These are phyloP conservation scores for Pseudachorutes palmiensis DNA, from an alignment of 1,140 invertebrate species.

Conservation along the genomic window DNA sequence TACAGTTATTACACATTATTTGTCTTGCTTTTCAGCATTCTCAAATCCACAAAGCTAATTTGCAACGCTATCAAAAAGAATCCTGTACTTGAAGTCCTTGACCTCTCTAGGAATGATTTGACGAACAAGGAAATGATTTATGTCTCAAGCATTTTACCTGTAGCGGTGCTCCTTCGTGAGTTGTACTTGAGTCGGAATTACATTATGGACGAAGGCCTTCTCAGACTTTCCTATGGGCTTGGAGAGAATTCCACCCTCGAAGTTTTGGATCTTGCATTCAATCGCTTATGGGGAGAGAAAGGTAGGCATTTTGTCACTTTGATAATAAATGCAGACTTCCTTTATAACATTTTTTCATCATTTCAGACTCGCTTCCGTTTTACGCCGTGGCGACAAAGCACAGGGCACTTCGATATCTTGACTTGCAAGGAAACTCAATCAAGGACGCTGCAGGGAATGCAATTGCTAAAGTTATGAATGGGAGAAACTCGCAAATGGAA, in stretches of 20 bases:
- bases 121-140: conserved; percentile 27
- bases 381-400: conserved; percentile 21
- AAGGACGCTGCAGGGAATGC: conserved; percentile 21
- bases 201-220: conserved; percentile 28
- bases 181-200: conserved; percentile 26
- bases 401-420: conserved; percentile 12
- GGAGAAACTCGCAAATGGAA: conserved; percentile 20
- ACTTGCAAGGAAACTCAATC: conserved; percentile 26
- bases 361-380: conserved; percentile 21
- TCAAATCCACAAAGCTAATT: conserved; percentile 16
- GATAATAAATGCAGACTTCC: not conserved
- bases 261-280: conserved; percentile 24
- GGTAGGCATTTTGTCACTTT: conserved; percentile 12
- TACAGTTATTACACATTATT: not conserved
- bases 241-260: conserved; percentile 17
- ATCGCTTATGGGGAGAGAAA: conserved; percentile 27
- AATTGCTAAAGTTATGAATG: conserved; percentile 16
- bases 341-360: not conserved
- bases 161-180: conserved; percentile 7
- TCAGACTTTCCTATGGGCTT: conserved; percentile 17
- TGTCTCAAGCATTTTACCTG: conserved; percentile 17
- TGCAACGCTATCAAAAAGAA: conserved; percentile 23
- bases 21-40: conserved; percentile 19
- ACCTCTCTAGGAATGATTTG: conserved; percentile 32
- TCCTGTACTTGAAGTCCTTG: conserved; percentile 10